Evolutionary conservation across 2,797 vertebrate genomes (phyloP).

Genomic region (Chrysocyon brachyurus): DNA sequence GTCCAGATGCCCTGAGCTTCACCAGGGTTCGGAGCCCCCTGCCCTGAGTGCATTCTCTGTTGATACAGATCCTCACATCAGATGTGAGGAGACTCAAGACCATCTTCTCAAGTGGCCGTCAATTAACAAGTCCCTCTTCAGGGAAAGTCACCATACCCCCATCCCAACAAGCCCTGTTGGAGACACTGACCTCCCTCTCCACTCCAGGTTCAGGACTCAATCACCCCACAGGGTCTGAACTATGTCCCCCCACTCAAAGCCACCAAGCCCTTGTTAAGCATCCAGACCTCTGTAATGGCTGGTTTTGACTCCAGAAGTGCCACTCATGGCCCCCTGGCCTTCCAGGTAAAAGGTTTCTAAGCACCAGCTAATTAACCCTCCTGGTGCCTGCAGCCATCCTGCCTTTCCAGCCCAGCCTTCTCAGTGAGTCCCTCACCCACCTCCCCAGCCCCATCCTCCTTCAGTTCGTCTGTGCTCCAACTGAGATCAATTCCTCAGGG

Average conservation of each 20-base stretch:
- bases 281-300: neutral
- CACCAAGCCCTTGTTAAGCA: neutral
- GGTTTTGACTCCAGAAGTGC: neutral
- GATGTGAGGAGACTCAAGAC: neutral
- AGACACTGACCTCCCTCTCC: neutral
- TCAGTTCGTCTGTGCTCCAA: slow-evolving; percentile 42
- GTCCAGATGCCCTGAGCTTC: neutral
- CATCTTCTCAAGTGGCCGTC: neutral
- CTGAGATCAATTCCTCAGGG: slow-evolving; percentile 86
- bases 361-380: slow-evolving; percentile 3
- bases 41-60: neutral
- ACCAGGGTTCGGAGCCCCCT: neutral
- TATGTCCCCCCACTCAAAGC: neutral
- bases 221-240: neutral
- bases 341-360: slow-evolving; percentile 16
- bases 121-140: neutral
- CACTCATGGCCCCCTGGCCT: neutral
- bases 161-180: neutral
- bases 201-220: neutral
- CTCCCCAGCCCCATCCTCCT: neutral
- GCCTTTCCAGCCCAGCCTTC: neutral
- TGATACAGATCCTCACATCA: neutral
- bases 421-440: neutral
- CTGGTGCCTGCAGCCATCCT: neutral
- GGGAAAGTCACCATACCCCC: neutral